Evolutionary conservation across 2,113 vertebrate genomes (phyloP), one percentile per base, ranked within the genome.

Genomic region (Rostratula benghalensis): DNA sequence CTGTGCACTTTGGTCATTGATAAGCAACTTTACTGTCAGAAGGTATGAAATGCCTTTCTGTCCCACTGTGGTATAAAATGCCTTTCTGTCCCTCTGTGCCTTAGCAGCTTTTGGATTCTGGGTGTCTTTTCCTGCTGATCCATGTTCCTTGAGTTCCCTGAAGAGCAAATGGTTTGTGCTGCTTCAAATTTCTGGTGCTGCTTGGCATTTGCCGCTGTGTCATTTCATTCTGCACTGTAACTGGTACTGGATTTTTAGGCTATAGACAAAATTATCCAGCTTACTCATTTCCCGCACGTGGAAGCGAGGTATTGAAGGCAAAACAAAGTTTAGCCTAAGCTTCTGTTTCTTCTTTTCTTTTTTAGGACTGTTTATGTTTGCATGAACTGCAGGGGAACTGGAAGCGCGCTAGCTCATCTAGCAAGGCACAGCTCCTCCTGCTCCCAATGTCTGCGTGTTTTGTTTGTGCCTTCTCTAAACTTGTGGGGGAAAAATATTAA

Each of bases 271-370:
- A 89, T 79, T 68, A n/a, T 51, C 71, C 27, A 61, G n/a, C 11
- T 63, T 89, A 20, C 13, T 86, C 60, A 73, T 20, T 77, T 82
- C 79, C 56, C 25, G 24, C 48, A 54, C 21, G 48, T 88, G 89
- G 74, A 63, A 76, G 70, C 30, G 48, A 87, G 71, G 74, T 76
- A 59, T 5, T 80, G 77, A 76, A 35, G 57, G 33, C 50, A 77
- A 79, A 68, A 86, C 51, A 94, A 84, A 93, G 37, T 24, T 80
- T 37, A 73, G 53, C 39, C 64, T 50, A 48, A 69, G 68, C 79
- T 93, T 90, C 92, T 90, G 61, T 71, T 94, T 89, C 83, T 94
- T 76, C 63, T 71, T 59, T 74, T 73, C 33, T 85, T 78, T 89
- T 89, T 87, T 39, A 50, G 78, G 60, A 25, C 30, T 90, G 83